Evolutionary conservation across 1,140 invertebrate species (phyloP), one percentile per base, ranked within the genome.

Genomic region (Mylabris phalerata): DNA sequence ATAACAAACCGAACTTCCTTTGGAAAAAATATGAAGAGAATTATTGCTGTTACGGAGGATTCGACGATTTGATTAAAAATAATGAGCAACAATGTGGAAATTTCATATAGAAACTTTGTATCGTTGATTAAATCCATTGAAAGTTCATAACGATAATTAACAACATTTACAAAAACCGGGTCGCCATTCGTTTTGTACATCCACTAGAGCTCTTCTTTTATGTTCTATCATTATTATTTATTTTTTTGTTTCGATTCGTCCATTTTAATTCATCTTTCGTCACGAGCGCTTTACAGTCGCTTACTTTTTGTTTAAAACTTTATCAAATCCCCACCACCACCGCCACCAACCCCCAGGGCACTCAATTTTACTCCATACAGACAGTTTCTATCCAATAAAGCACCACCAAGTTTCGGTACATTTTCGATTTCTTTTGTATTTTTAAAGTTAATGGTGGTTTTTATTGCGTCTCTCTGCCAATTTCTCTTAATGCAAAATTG

Each of bases 251-350:
- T 19, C 19, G 19, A 19, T 54, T 54, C 60, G 60, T 61, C 57
- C 19, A 19, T 65, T 65, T 65, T 65, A 65, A 65, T 65, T 55
- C 59, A 60, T 60, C 59, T 60, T 60, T 60, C 52, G 59, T 60
- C 59, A 60, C 59, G 59, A 60, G 44, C 59, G 59, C 54, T 60
- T 62, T 65, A 62, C 59, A 65, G 60, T 59, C 56, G 47, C 45
- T 48, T 54, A 50, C 42, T 57, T 63, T 63, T 56, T 45, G 41
- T 55, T 55, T 45, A 11, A 51, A 57, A 51, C 52, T 59, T 59
- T 59, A 63, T 56, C 47, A 27, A 40, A 47, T 11, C 42, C 19
- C 19, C 19, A 19, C 19, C 19, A 19, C 19, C 19, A 19, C 19
- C 19, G 1, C 19, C 19, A 19, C 19, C 19, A 19, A 24, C n/a